phyloP scores from a whole-genome alignment of 1,140 invertebrate species.

The Oscheius sp. region DNA sequence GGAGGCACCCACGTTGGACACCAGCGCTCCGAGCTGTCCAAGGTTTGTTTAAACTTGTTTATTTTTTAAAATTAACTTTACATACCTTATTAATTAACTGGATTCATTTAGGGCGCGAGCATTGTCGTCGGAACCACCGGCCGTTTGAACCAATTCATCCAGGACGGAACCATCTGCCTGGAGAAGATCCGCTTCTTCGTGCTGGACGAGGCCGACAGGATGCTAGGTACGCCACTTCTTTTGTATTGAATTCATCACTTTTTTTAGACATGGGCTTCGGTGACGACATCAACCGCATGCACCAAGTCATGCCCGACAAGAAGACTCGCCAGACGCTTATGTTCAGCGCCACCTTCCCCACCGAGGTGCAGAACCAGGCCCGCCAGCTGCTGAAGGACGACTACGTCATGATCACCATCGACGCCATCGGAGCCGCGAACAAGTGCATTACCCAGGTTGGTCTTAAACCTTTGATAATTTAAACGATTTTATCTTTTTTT shows the following conservation, averaged over 20 bases:
- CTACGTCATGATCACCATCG: slow-evolving; percentile 40
- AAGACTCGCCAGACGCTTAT: slow-evolving; percentile 37
- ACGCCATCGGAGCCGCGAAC: slow-evolving; percentile 71
- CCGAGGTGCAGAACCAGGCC: slow-evolving; percentile 65
- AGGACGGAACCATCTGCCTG: slow-evolving; percentile 67
- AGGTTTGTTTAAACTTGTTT: slow-evolving; percentile 31
- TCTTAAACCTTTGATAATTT: no score
- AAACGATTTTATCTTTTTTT: no score
- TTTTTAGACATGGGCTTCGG: slow-evolving; percentile 69
- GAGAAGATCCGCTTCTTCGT: slow-evolving; percentile 73
- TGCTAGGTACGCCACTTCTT: slow-evolving; percentile 71
- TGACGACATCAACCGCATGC: slow-evolving; percentile 45
- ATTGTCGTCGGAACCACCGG: slow-evolving; percentile 91
- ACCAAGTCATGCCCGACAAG: slow-evolving; percentile 67
- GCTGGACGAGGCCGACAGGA: slow-evolving; percentile 92
- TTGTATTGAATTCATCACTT: slow-evolving; percentile 62
- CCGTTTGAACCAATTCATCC: slow-evolving; percentile 79
- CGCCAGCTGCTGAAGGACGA: slow-evolving; percentile 62
- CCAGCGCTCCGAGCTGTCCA: slow-evolving; percentile 45
- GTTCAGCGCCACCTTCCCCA: slow-evolving; percentile 65
- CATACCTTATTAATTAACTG: no score
- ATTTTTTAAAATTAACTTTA: not conserved
- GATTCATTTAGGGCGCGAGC: slow-evolving; percentile 77
- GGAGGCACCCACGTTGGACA: slow-evolving; percentile 33
- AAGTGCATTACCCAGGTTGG: slow-evolving; percentile 86